A percentile compares a stretch with the other conserved stretches of the same genome.
phyloP scores from a whole-genome alignment of 2,113 vertebrate species.

The Hippocampus abdominalis region DNA sequence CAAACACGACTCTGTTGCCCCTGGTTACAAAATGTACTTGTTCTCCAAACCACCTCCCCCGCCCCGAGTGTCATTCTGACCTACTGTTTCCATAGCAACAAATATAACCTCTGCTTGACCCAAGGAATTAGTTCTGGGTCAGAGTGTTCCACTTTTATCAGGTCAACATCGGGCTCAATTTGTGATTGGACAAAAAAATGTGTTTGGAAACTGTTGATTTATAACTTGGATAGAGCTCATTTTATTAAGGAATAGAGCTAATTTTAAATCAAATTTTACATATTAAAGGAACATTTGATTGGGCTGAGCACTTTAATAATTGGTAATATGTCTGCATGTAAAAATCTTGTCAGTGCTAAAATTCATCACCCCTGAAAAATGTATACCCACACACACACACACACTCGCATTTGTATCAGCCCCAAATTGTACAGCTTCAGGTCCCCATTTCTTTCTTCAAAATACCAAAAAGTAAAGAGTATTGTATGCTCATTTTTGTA shows the following conservation, averaged over 20 bases:
- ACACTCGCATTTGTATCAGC: too few species aligned
- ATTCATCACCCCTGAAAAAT: too few species aligned
- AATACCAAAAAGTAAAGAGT: too few species aligned
- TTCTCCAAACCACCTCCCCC: slow-evolving; percentile 4
- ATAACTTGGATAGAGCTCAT: neutral
- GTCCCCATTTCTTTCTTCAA: too few species aligned
- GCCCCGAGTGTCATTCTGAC: slow-evolving; percentile 21
- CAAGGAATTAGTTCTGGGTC: neutral
- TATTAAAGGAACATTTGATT: neutral
- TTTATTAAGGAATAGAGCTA: neutral
- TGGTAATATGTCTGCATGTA: too few species aligned
- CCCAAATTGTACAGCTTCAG: too few species aligned
- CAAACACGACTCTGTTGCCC: slow-evolving; percentile 49
- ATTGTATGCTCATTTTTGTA: neutral
- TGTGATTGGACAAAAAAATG: neutral
- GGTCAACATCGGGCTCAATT: neutral
- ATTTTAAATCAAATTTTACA: neutral
- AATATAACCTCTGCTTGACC: slow-evolving; percentile 20
- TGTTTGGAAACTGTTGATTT: neutral
- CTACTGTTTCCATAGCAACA: slow-evolving; percentile 58
- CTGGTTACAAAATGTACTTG: slow-evolving; percentile 53
- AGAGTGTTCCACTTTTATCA: neutral
- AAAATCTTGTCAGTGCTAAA: too few species aligned
- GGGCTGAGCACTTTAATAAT: too few species aligned
- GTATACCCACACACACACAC: too few species aligned